phyloP scores from a whole-genome alignment of 2,888 invertebrate species.

The Pardosa pseudoannulata region DNA sequence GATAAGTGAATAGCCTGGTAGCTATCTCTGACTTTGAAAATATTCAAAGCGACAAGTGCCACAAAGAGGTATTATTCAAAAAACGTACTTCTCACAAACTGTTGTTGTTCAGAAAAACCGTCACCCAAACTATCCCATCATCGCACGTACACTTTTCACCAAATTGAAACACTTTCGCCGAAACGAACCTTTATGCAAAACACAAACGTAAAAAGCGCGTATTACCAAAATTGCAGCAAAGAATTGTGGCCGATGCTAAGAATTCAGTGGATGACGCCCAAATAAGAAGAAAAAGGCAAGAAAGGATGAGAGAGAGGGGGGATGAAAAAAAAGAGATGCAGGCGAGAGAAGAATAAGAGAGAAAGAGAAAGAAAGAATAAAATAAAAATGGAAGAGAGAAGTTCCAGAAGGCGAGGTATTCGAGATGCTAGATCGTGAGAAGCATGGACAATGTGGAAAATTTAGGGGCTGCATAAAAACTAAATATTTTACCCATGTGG shows the following conservation, averaged over 20 bases:
- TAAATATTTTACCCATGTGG: conserved; percentile 8
- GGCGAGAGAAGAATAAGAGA: neutral
- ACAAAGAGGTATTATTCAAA: neutral
- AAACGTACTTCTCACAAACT: conserved; percentile 6
- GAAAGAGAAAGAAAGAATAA: conserved; percentile 22
- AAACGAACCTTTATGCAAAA: conserved; percentile 59
- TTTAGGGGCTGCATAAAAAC: conserved; percentile 63
- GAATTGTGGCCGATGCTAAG: conserved; percentile 57
- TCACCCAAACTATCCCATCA: neutral
- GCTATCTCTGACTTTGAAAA: neutral
- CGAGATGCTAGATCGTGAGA: conserved; percentile 68
- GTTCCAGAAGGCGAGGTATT: conserved; percentile 64
- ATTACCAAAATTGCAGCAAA: conserved; percentile 68
- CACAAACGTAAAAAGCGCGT: conserved; percentile 54
- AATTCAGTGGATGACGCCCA: conserved; percentile 68
- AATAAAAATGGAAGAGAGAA: conserved; percentile 41
- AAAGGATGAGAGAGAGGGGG: conserved; percentile 41
- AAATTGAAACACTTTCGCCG: conserved; percentile 44
- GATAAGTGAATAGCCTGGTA: neutral
- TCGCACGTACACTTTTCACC: conserved; percentile 12
- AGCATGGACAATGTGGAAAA: conserved; percentile 66
- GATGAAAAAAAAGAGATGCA: conserved; percentile 16
- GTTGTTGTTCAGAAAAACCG: neutral
- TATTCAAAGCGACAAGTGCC: neutral
- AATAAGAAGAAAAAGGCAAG: conserved; percentile 56